These are phyloP conservation scores for Drosophila ogumai DNA, from an alignment of 1,140 invertebrate species.

Conservation along the genomic window DNA sequence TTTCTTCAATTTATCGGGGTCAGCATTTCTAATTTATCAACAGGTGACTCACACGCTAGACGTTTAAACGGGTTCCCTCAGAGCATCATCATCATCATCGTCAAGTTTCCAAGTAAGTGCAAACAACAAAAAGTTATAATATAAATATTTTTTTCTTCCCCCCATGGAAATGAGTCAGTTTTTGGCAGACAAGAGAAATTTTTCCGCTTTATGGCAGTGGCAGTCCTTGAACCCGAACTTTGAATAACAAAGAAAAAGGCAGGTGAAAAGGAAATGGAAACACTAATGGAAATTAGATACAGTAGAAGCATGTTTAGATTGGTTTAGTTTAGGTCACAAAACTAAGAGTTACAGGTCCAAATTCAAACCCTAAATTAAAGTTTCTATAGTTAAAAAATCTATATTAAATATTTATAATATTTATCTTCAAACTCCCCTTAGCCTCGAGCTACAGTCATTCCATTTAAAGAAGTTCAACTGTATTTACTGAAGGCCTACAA, in stretches of 20 bases:
- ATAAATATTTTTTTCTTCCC: constrained; percentile 7
- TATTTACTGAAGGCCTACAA: constrained; percentile 34
- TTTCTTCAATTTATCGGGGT: constrained; percentile 28
- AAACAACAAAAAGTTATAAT: constrained; percentile 43
- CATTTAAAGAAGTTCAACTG: background rate
- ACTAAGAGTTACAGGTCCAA: fast-evolving
- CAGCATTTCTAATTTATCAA: constrained; percentile 27
- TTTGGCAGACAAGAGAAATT: constrained; percentile 40
- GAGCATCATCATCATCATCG: constrained; percentile 27
- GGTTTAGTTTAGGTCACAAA: too few species aligned
- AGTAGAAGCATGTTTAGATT: background rate
- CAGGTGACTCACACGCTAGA: constrained; percentile 32
- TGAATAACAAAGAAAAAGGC: background rate
- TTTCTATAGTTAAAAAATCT: background rate
- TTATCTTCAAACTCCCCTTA: background rate
- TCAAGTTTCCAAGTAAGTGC: constrained; percentile 53
- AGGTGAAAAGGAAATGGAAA: constrained; percentile 6
- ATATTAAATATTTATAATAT: background rate
- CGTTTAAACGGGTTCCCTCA: constrained; percentile 50
- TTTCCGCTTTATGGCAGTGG: background rate
- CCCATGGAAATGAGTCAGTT: constrained; percentile 36
- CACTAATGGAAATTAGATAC: constrained; percentile 28
- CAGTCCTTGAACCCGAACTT: constrained; percentile 45
- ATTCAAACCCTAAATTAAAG: too few species aligned
- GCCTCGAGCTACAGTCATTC: background rate